Evolutionary conservation across 2,113 vertebrate species (phyloP), one percentile per base, ranked within the genome.

Genomic region (Lathamus discolor): DNA sequence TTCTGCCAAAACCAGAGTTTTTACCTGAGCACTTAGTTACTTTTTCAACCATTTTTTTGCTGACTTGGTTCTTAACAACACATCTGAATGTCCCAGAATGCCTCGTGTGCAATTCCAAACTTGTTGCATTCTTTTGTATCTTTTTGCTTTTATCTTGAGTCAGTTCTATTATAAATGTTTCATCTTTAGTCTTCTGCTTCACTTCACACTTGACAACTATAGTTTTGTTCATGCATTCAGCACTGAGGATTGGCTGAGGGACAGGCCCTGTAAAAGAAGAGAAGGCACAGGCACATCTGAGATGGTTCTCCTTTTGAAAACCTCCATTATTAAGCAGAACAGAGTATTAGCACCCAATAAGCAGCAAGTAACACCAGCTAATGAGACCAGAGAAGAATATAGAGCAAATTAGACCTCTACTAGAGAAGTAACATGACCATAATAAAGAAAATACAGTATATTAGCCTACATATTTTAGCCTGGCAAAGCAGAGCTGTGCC

Each of bases 1-100:
- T 41, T 62, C 22, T 66, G 33, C 15, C 2, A 9, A 41, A 87
- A 61, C 14, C 1, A 49, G 19, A 9, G 28, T 33, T 70, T 49
- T 83, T 95, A 97, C 97, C 96, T 97, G 92, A 1, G 66, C 96
- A 97, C 23, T 66, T 93, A 35, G 96, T 27, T 29, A 25, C 22
- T 87, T 85, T 86, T 64, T 92, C 86, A 13, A 15, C 7, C 15
- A 2, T 54, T 78, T 96, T 92, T 66, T 62, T 6, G 5, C 81
- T 95, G 77, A 35, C 15, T 41, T 80, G 0, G 22, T 95, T 95
- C 73, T 67, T 83, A 49, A 61, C 55, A 27, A 81, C 5, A 17
- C 96, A 97, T 72, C 14, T 84, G 95, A 94, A 94, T 0, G 0
- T 83, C 41, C 95, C 96, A 48, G 62, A 39, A 20, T 10, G 8